Evolutionary conservation across 1,140 invertebrate genomes (phyloP).

Genomic region (Zeugodacus cucurbitae): DNA sequence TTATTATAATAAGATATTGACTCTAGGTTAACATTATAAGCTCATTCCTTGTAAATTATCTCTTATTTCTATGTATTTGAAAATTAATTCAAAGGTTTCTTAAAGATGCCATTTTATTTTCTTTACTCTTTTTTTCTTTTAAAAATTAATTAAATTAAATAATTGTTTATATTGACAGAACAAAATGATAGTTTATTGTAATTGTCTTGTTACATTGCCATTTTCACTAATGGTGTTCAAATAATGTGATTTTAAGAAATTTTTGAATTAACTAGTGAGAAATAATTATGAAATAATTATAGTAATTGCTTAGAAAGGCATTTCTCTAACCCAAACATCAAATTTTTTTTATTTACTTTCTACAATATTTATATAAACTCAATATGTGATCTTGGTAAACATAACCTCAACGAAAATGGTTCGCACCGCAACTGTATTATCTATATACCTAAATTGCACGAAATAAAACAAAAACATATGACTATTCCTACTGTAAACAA

Average conservation of each 20-base stretch:
- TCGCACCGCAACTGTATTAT: not conserved
- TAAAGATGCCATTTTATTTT: not conserved
- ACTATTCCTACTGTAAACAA: not conserved
- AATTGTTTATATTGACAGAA: too few relatives aligned
- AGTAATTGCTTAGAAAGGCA: not conserved
- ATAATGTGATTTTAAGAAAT: not conserved
- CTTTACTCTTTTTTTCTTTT: not conserved
- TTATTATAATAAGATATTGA: too few relatives aligned
- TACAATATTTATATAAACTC: not conserved
- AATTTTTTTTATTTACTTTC: not conserved
- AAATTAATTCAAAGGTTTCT: not conserved
- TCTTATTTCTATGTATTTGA: not conserved
- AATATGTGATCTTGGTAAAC: not conserved
- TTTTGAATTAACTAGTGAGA: not conserved
- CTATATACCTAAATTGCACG: not conserved
- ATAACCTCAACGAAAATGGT: not conserved
- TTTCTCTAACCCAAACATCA: not conserved
- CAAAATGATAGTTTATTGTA: too few relatives aligned
- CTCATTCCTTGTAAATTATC: not conserved
- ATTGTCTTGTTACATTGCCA: too few relatives aligned
- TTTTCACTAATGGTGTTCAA: too few relatives aligned
- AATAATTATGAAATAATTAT: not conserved
- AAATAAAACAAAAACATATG: not conserved
- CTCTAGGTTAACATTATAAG: not conserved
- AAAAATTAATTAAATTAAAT: too few relatives aligned